Evolutionary conservation across 2,888 invertebrate species (phyloP).

Genomic region (Mesodorylaimus sp.): DNA sequence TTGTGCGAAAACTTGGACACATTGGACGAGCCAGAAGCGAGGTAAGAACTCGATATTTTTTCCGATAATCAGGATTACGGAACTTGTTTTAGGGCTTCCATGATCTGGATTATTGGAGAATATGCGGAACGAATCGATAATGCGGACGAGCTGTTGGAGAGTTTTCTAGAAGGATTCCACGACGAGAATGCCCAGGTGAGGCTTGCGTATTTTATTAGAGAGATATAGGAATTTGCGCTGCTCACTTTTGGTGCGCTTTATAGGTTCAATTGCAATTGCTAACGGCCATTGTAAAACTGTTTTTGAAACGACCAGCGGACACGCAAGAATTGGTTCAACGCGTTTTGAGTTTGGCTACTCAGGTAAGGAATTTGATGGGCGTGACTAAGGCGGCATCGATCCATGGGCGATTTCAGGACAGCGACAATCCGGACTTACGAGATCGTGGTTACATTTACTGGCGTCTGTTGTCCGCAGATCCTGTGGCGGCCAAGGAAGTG

Average conservation of each 20-base stretch:
- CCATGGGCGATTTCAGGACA: conserved; percentile 42
- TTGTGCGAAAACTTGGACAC: conserved; percentile 96
- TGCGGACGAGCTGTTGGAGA: conserved; percentile 89
- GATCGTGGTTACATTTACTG: conserved; percentile 99
- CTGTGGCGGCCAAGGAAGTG: conserved; percentile 96
- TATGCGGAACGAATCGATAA: conserved; percentile 99
- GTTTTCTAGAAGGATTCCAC: conserved; percentile 89
- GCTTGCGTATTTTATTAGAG: neutral
- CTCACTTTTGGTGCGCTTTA: neutral
- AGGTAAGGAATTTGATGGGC: conserved; percentile 19
- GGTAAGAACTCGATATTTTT: conserved; percentile 14
- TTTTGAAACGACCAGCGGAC: conserved; percentile 89
- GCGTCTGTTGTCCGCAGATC: conserved; percentile 92
- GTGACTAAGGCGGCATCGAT: too few species aligned
- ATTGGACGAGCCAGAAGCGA: conserved; percentile 90
- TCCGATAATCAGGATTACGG: neutral
- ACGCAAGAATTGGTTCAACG: conserved; percentile 97
- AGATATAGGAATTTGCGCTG: conserved; percentile 1
- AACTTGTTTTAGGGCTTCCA: conserved; percentile 55
- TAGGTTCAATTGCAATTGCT: conserved; percentile 68
- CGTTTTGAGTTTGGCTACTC: conserved; percentile 40
- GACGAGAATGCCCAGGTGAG: conserved; percentile 81
- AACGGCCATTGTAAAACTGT: conserved; percentile 93
- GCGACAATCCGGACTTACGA: conserved; percentile 91
- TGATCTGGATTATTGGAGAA: conserved; percentile 77